These are phyloP conservation scores for Cactoblastis cactorum DNA, from an alignment of 2,888 invertebrate genomes.

Conservation along the genomic window DNA sequence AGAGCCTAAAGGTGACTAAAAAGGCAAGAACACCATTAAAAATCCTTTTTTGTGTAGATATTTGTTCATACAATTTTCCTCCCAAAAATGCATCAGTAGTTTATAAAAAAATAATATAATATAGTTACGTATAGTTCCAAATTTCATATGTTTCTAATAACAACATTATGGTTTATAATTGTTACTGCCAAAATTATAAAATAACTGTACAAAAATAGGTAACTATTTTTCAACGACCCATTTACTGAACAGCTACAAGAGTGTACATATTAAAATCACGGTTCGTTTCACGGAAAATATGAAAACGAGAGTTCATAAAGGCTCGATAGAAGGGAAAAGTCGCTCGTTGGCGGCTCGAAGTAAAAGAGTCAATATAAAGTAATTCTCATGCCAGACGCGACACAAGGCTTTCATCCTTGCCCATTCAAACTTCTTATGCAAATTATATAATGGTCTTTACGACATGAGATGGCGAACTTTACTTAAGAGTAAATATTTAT, in stretches of 20 bases:
- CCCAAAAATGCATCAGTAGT: too few relatives aligned
- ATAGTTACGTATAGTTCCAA: too few relatives aligned
- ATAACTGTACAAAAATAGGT: background rate
- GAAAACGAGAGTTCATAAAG: slow-evolving; percentile 11
- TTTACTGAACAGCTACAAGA: background rate
- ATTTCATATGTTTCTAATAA: too few relatives aligned
- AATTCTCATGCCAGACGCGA: slow-evolving; percentile 72
- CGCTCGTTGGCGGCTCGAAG: slow-evolving; percentile 28
- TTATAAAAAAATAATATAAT: too few relatives aligned
- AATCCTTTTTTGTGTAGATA: too few relatives aligned
- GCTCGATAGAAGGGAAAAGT: slow-evolving; percentile 13
- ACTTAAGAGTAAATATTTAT: slow-evolving; percentile 72
- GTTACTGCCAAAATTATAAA: too few relatives aligned
- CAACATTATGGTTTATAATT: too few relatives aligned
- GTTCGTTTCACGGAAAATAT: background rate
- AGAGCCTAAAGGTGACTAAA: too few relatives aligned
- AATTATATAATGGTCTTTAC: slow-evolving; percentile 74
- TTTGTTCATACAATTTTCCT: too few relatives aligned
- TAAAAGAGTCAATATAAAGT: slow-evolving; percentile 64
- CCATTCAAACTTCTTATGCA: slow-evolving; percentile 77
- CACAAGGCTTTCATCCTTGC: slow-evolving; percentile 67
- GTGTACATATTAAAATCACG: background rate
- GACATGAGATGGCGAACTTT: slow-evolving; percentile 72
- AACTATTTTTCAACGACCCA: background rate
- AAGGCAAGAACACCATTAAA: too few relatives aligned